Percentiles rank a stretch among this genome's conserved stretches.
These are phyloP conservation scores for Xenus cinereus DNA, from an alignment of 2,113 vertebrate genomes.

Conservation along the genomic window DNA sequence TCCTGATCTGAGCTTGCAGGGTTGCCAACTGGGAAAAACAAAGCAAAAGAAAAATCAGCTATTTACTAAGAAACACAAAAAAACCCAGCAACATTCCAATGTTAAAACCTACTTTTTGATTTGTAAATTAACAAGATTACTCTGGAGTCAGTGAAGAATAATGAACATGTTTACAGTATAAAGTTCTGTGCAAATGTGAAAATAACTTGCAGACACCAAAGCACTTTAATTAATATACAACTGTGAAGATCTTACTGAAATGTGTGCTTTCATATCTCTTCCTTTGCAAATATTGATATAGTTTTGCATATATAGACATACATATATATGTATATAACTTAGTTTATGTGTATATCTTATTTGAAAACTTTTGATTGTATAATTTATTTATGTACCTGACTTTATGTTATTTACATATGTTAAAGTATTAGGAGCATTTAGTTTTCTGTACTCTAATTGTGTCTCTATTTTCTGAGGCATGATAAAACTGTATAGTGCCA, in stretches of 20 bases:
- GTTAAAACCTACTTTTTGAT: background rate
- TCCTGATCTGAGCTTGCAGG: background rate
- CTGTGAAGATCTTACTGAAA: background rate
- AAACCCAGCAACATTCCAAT: rapidly evolving
- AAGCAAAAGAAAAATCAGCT: background rate
- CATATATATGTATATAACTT: background rate
- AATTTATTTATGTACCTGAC: background rate
- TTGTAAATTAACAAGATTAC: background rate
- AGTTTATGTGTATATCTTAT: background rate
- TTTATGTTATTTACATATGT: background rate
- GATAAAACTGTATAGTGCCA: background rate
- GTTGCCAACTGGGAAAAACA: background rate
- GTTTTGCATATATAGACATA: background rate
- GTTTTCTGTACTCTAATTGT: background rate
- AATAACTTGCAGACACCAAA: background rate
- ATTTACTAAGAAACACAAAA: background rate
- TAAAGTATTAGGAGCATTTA: background rate
- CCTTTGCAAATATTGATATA: background rate
- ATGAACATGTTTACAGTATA: background rate
- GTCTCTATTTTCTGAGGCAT: background rate
- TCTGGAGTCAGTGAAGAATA: background rate
- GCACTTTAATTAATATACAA: background rate
- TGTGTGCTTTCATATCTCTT: background rate
- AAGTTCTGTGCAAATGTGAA: background rate
- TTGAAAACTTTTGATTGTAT: background rate